Evolutionary conservation across 2,888 invertebrate species (phyloP).

Genomic region (Cecidostiba fungosa): DNA sequence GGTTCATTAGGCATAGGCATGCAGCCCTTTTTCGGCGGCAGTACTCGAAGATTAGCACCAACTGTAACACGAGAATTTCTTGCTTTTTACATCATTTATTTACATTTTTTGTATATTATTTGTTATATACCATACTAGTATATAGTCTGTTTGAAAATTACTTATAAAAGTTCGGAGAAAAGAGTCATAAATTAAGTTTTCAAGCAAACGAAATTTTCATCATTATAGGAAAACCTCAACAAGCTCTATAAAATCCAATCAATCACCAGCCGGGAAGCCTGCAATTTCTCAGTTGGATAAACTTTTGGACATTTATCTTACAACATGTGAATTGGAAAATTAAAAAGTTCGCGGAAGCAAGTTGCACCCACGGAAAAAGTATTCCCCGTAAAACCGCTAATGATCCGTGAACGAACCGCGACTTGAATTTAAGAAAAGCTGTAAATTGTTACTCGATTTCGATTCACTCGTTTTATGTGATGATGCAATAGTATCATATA

Average conservation of each 20-base stretch:
- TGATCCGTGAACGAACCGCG: slow-evolving; percentile 33
- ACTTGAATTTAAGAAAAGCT: slow-evolving; percentile 23
- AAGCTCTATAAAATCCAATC: slow-evolving; percentile 2
- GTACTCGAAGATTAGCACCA: slow-evolving; percentile 32
- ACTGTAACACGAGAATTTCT: background rate
- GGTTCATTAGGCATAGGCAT: slow-evolving; percentile 36
- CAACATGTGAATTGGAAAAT: slow-evolving; percentile 44
- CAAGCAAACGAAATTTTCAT: background rate
- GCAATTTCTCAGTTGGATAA: slow-evolving; percentile 19
- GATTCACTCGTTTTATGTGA: background rate
- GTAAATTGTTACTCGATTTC: background rate
- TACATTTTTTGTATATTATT: too few species aligned
- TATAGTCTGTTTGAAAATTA: background rate
- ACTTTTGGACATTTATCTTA: slow-evolving; percentile 31
- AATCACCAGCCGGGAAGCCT: slow-evolving; percentile 5
- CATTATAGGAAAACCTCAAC: background rate
- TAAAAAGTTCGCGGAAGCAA: slow-evolving; percentile 30
- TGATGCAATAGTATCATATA: background rate
- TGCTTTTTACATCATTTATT: too few species aligned
- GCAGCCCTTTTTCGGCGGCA: slow-evolving; percentile 7
- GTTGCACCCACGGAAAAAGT: slow-evolving; percentile 29
- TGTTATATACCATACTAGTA: too few species aligned
- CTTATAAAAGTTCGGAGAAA: background rate
- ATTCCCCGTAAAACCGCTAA: slow-evolving; percentile 33
- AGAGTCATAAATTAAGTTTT: background rate